phyloP scores from a whole-genome alignment of 2,888 invertebrate species.

The Chloromyia formosa region DNA sequence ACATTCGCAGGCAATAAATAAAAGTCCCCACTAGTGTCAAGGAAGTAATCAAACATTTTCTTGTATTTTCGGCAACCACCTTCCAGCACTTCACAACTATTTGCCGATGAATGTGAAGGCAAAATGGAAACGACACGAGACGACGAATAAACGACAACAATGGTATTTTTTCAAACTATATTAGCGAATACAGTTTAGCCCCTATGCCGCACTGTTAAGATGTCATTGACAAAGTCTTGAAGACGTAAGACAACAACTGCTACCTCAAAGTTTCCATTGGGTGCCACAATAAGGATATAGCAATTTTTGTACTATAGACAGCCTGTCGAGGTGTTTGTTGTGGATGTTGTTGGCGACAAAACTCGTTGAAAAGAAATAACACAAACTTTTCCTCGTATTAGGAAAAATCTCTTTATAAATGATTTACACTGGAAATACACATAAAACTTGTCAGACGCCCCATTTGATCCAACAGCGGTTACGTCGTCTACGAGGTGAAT shows the following conservation, averaged over 20 bases:
- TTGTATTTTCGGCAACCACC: constrained; percentile 29
- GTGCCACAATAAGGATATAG: not conserved
- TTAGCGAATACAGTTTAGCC: constrained; percentile 10
- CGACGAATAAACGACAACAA: constrained; percentile 10
- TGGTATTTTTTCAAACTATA: constrained; percentile 2
- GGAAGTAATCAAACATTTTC: constrained; percentile 45
- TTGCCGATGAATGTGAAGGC: not conserved
- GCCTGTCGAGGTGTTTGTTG: not conserved
- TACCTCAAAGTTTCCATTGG: not conserved
- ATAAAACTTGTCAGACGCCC: constrained; percentile 50
- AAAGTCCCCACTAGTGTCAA: constrained; percentile 33
- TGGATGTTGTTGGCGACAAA: constrained; percentile 21
- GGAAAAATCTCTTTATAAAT: constrained; percentile 50
- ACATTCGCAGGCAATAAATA: constrained; percentile 45
- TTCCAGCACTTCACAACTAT: constrained; percentile 13
- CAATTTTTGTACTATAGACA: not conserved
- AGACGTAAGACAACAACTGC: constrained; percentile 22
- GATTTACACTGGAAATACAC: constrained; percentile 49
- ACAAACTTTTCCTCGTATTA: constrained; percentile 44
- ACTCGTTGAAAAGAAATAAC: constrained; percentile 46
- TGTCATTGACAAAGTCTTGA: constrained; percentile 27
- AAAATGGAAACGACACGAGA: not conserved
- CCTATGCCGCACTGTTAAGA: constrained; percentile 13
- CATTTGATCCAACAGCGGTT: constrained; percentile 41
- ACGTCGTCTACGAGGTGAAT: too few relatives aligned